Evolutionary conservation across 2,797 vertebrate genomes (phyloP), one percentile per base, ranked within the genome.

Genomic region (Falco columbarius): DNA sequence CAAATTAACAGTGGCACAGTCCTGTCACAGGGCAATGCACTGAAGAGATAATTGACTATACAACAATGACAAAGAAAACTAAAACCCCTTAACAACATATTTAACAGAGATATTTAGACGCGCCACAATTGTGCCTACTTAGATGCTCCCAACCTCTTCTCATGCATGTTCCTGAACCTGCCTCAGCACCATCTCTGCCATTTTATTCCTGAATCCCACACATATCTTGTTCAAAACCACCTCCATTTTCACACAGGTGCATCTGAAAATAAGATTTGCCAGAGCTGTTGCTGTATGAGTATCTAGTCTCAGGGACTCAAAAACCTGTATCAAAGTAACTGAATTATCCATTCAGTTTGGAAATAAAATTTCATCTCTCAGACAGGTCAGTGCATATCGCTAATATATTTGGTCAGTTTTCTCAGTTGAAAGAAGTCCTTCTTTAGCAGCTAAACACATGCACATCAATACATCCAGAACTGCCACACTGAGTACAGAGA

Each of bases 31-130:
- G 80, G 86, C 54, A 14, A 66, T 13, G 59, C 86, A 72, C 74
- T 88, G 84, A 80, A 90, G 89, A 95, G 87, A 94, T 88, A 93
- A 95, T 76, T 74, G 82, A 95, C 94, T 82, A 86, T 54, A 79
- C 30, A 12, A 59, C 75, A 89, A 55, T 32, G 72, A 87, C 85
- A 89, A 90, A 94, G 70, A 74, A 81, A 95, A 87, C 80, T 88
- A 93, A 91, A 66, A 71, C 89, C 62, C 84, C 74, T 67, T 63
- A 67, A 72, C 44, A 68, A 51, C 51, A 7, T 72, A 62, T 92
- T 93, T 94, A 95, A 83, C 75, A 74, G 81, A 47, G 42, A 72
- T 26, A 82, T 90, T 90, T 82, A 68, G 82, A 94, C 27, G 32
- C 54, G 47, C 27, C 55, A 85, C 38, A 47, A 56, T n/a, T 30